Conservation (phyloP, 2,888 invertebrate genomes). For the Troides oblongomaculatus region DNA sequence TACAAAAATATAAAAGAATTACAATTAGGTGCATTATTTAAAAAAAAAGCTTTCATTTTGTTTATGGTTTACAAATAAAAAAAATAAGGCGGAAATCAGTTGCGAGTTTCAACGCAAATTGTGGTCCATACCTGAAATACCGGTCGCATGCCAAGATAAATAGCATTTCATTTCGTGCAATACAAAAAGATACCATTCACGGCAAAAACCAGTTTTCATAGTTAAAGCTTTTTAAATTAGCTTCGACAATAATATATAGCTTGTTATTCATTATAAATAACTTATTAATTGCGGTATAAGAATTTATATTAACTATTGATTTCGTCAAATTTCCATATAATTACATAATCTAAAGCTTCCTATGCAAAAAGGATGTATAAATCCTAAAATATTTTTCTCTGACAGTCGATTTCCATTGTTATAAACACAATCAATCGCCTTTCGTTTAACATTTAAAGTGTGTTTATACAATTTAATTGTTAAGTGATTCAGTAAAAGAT, state of each 20-base stretch:
- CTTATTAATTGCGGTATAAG: neutral
- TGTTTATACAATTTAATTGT: conserved; percentile 20
- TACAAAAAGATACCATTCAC: conserved; percentile 16
- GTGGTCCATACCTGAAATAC: conserved; percentile 29
- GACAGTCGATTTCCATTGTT: neutral
- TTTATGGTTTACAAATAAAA: conserved; percentile 21
- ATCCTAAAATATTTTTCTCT: neutral
- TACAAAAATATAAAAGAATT: neutral
- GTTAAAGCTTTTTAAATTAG: conserved; percentile 5
- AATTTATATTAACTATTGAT: neutral
- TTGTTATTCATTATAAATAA: neutral
- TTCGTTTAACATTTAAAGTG: conserved; percentile 14
- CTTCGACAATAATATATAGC: neutral
- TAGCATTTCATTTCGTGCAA: conserved; percentile 22
- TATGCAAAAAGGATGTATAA: neutral
- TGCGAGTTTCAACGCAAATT: conserved; percentile 14
- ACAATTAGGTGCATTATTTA: conserved; percentile 2
- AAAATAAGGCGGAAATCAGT: conserved; percentile 24
- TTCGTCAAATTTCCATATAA: neutral
- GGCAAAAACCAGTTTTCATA: conserved; percentile 17
- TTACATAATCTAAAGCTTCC: neutral
- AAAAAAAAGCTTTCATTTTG: conserved; percentile 15
- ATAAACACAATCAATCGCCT: conserved; percentile 14
- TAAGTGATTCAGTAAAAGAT: conserved; percentile 15
- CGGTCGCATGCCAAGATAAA: conserved; percentile 26